Evolutionary conservation across 2,888 invertebrate species (phyloP), one percentile per base, ranked within the genome.

Genomic region (Marasmarcha lunaedactyla): DNA sequence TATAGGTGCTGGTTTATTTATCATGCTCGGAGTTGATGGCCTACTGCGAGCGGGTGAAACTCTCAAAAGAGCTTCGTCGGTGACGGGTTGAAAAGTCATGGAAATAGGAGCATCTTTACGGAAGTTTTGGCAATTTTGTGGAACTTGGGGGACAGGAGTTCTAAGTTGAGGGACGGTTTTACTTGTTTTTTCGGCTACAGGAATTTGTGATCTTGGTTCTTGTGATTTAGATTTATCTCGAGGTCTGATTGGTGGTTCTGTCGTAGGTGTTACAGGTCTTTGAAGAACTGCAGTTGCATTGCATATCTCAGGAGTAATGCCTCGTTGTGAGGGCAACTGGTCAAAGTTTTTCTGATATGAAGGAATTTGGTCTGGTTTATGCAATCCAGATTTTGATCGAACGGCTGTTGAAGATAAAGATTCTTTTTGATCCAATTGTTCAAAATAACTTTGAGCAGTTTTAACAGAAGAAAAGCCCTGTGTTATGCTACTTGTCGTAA

Each of bases 1-100:
- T 37, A 88, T 84, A 9, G 92, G 88, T 1, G 91, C 90, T 15
- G 92, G 90, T 66, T 89, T 89, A 59, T 91, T 91, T 42, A 88
- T 89, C 71, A 87, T 69, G 57, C 90, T 89, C 0, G 92, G 91
- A 13, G 91, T 91, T 42, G 85, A 79, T 2, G 91, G 86, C 41
- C 90, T 79, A 46, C 81, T 79, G 37, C 79, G 69, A 15, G 72
- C 71, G 1, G 87, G 85, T 10, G 88, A 88, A 43, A 81, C 83
- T 43, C 84, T 77, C 30, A 86, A 68, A 44, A 69, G 69, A 41
- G 55, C 70, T 47, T 87, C 86, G 48, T 89, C 88, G 46, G 79
- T 70, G 52, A 90, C 86, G 39, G 89, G 87, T 71, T 89, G 89
- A 63, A 89, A 90, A 54, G 85, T 85, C 85, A 85, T 87, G 40